Conservation (phyloP, 2,113 vertebrate genomes). For the Malurus alboscapulatus region DNA sequence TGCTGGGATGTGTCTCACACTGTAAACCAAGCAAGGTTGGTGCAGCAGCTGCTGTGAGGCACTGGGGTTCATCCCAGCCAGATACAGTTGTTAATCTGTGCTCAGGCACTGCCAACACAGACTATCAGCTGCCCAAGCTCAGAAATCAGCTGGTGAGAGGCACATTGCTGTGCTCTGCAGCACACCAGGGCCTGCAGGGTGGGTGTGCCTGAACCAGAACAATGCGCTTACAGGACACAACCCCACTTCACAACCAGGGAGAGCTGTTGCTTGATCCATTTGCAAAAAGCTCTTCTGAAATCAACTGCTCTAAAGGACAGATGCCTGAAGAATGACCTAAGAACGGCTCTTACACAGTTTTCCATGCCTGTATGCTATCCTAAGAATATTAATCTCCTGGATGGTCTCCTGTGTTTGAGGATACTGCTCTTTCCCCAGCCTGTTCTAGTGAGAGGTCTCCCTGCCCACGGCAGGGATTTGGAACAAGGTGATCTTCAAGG, state of each 20-base stretch:
- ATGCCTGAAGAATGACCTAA: background rate
- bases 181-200: fast-evolving
- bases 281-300: background rate
- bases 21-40: fast-evolving
- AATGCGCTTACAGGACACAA: background rate
- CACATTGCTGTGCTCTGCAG: background rate
- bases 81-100: fast-evolving
- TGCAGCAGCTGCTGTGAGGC: background rate
- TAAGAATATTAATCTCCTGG: background rate
- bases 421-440: background rate
- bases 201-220: background rate
- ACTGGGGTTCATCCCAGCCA: background rate
- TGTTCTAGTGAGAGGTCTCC: background rate
- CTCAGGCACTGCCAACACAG: background rate
- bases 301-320: background rate
- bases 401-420: background rate
- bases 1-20: background rate
- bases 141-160: background rate
- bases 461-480: background rate
- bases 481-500: background rate
- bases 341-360: background rate
- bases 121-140: background rate
- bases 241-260: background rate
- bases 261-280: background rate
- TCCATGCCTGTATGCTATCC: background rate